Percentiles rank a stretch among this genome's conserved stretches.
Evolutionary conservation across 1,140 invertebrate genomes (phyloP).

Genomic region (Rhopalosiphum padi): DNA sequence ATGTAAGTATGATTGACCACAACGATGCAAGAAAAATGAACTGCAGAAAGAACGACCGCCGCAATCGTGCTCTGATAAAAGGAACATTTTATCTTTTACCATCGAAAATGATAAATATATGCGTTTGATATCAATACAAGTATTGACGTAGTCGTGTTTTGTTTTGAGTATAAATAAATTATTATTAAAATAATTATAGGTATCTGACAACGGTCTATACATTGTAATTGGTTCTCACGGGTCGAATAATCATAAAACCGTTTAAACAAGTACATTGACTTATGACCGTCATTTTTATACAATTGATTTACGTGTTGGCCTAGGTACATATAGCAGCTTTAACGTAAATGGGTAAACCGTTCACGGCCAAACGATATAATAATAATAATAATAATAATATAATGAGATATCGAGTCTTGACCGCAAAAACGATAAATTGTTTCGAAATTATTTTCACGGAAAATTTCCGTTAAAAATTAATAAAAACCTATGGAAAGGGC

Average conservation of each 20-base stretch:
- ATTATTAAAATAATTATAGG: background rate
- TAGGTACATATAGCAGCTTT: background rate
- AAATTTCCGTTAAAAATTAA: conserved; percentile 24
- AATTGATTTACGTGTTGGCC: background rate
- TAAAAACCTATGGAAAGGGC: background rate
- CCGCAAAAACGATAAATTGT: background rate
- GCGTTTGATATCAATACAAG: too few species aligned
- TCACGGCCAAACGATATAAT: background rate
- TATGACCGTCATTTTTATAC: background rate
- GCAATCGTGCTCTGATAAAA: too few species aligned
- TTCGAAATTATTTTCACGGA: background rate
- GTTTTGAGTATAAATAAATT: background rate
- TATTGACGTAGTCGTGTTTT: background rate
- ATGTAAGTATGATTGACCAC: too few species aligned
- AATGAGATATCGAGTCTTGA: background rate
- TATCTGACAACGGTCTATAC: background rate
- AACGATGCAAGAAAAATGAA: too few species aligned
- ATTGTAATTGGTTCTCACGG: background rate
- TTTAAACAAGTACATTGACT: background rate
- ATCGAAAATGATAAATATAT: too few species aligned
- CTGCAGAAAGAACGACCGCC: too few species aligned
- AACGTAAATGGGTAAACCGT: background rate
- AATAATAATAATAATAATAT: background rate
- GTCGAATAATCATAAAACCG: background rate
- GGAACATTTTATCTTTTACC: too few species aligned